These are phyloP conservation scores for Pocillopora meandrina DNA, from an alignment of 92 coral and sea anemone genomes.

Conservation along the genomic window DNA sequence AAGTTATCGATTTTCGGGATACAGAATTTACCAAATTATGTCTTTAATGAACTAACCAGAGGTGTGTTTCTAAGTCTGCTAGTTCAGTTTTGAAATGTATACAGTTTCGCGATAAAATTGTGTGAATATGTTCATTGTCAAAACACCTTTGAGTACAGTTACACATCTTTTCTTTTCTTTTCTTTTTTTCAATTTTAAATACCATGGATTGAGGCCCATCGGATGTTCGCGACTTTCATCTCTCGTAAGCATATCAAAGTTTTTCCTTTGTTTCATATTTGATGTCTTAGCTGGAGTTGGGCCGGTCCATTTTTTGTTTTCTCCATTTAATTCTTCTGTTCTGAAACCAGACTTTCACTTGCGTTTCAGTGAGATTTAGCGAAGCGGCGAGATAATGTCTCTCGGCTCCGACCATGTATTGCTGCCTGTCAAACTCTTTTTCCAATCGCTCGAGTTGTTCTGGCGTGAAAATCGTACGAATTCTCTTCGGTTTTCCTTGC, in stretches of 20 bases:
- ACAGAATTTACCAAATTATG: not conserved
- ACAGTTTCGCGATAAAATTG: not conserved
- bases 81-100: not conserved
- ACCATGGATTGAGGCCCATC: not conserved
- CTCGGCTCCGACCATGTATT: conserved; percentile 97
- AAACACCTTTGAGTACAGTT: not conserved
- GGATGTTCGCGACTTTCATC: not conserved
- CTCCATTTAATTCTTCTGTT: conserved; percentile 98
- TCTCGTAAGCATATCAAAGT: not conserved
- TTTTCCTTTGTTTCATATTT: too few species aligned
- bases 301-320: conserved; percentile 87
- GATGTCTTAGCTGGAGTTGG: conserved; percentile 39
- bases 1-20: not conserved
- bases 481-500: conserved; percentile 97
- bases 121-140: conserved; percentile 6
- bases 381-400: conserved; percentile 96
- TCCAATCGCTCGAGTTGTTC: conserved; percentile 95
- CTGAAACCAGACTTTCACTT: conserved; percentile 99
- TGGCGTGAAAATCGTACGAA: conserved; percentile 97
- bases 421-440: conserved; percentile 94
- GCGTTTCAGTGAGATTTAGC: conserved; percentile 93
- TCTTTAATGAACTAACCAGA: not conserved
- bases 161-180: not conserved
- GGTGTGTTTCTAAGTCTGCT: not conserved
- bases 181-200: not conserved